Base-by-base conservation (phyloP, 2,888 invertebrate species). In the Boloria selene region DNA sequence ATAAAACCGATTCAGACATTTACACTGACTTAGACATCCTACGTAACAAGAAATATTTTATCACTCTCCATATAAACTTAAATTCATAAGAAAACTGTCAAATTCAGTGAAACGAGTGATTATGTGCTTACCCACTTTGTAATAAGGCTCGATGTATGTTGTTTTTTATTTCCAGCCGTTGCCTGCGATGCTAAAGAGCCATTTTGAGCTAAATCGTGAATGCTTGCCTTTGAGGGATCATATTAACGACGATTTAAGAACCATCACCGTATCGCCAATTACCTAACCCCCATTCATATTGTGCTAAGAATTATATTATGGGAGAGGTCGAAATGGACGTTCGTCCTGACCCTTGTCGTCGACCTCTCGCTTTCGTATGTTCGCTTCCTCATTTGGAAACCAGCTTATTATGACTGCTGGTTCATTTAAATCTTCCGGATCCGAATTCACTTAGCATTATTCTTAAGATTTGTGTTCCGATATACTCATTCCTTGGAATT, bases 91-190 rank as follows among this genome's bases (percentile, higher is more conserved):
- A 79, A 83, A 80, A 75, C 82, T 79, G 75, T 70, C 82, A 86
- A 85, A 86, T 56, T 61, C 68, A 65, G 65, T 86, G 84, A 67
- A 69, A 70, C 70, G 73, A 74, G 75, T 70, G 61, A 74, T 77
- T 76, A 75, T 81, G 82, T 86, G 88, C 88, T 85, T 87, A 77
- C 79, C 81, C 85, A 83, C 81, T 85, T 81, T 87, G 86, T 90
- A 90, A 84, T 89, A 90, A 90, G 91, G 90, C 91, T 89, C 91
- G 90, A 90, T 91, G 88, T 92, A 89, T 92, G 90, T 91, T 92
- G 90, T 92, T 92, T 91, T 88, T 93, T 92, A 92, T 92, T 93
- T 91, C 89, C 93, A 93, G 93, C 90, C 86, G 90, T 90, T 90
- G 92, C 91, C 93, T 91, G 92, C 90, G 89, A 91, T 90, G 91